Evolutionary conservation across 2,113 vertebrate genomes (phyloP).

Genomic region (Oxyura jamaicensis): DNA sequence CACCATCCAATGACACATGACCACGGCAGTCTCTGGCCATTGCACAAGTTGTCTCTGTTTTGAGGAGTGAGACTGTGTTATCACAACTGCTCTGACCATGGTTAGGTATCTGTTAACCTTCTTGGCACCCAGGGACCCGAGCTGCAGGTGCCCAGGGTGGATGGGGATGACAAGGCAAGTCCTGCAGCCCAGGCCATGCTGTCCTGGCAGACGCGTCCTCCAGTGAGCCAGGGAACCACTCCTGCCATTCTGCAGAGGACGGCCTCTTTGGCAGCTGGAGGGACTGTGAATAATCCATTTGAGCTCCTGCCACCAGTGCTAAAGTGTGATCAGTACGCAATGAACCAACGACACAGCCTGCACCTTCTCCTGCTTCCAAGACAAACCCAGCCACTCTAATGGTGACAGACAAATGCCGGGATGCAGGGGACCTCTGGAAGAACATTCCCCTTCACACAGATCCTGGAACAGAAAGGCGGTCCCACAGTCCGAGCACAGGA

Average conservation of each 20-base stretch:
- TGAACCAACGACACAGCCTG: background rate
- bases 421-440: background rate
- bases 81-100: accelerated
- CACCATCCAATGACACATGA: background rate
- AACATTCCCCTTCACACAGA: background rate
- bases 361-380: background rate
- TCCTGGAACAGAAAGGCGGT: background rate
- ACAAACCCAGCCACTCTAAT: background rate
- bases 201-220: background rate
- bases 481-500: background rate
- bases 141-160: background rate
- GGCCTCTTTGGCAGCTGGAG: slow-evolving; percentile 7
- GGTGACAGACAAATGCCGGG: background rate
- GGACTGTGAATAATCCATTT: slow-evolving; percentile 58
- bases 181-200: background rate
- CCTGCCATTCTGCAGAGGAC: background rate
- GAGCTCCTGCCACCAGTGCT: slow-evolving; percentile 27
- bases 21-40: accelerated
- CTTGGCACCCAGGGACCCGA: background rate
- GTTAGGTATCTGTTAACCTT: background rate
- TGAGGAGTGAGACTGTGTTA: background rate
- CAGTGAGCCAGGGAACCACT: background rate
- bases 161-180: background rate
- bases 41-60: background rate
- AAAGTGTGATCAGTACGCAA: background rate